Conservation (phyloP, 2,113 vertebrate species). For the Megaceryle torquata region DNA sequence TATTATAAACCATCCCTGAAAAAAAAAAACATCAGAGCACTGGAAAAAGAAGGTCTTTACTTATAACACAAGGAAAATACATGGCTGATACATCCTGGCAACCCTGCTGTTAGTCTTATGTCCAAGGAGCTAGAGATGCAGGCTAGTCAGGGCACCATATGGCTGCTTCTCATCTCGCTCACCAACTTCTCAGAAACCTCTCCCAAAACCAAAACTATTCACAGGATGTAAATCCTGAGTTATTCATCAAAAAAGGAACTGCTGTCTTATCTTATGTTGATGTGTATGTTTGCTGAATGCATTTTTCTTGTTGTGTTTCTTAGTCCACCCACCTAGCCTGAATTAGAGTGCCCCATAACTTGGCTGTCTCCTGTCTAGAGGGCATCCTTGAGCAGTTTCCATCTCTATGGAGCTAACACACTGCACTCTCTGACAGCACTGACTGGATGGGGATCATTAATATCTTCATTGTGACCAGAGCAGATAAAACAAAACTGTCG, state of each 20-base stretch:
- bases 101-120: neutral
- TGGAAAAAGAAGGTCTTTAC: neutral
- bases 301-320: neutral
- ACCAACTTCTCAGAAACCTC: neutral
- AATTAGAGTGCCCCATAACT: neutral
- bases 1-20: neutral
- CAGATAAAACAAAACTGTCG: neutral
- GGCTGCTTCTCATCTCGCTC: neutral
- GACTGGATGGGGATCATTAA: neutral
- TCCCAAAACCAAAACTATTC: neutral
- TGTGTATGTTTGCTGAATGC: neutral
- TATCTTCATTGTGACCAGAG: neutral
- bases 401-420: accelerated
- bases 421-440: neutral
- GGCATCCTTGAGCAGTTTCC: neutral
- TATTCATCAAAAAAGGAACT: neutral
- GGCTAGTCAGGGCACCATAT: neutral
- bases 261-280: neutral
- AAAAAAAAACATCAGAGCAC: neutral
- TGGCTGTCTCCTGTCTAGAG: neutral
- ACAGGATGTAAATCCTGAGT: neutral
- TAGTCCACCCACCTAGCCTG: neutral
- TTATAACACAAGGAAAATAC: neutral
- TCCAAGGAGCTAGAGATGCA: neutral
- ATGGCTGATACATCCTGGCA: neutral